A percentile compares a stretch with the other conserved stretches of the same genome.
Evolutionary conservation across 2,113 vertebrate species (phyloP).

Genomic region (Raja brachyura): DNA sequence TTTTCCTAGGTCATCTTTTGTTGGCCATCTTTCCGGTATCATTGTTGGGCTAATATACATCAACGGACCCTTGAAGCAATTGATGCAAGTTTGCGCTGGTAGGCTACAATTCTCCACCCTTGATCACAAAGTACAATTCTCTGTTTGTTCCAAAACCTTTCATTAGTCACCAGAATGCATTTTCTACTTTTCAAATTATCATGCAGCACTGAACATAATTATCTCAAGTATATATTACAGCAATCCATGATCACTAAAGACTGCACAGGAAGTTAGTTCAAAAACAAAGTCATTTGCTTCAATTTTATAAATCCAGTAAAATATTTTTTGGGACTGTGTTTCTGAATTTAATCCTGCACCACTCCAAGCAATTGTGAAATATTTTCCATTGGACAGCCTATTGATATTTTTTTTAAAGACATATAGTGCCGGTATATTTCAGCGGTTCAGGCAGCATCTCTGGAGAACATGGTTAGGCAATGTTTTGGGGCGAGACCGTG

Average conservation of each 20-base stretch:
- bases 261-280: not conserved
- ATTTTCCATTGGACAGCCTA: not conserved
- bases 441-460: too few species aligned
- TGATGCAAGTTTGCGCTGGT: slow-evolving; percentile 77
- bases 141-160: not conserved
- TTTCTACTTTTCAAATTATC: not conserved
- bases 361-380: not conserved
- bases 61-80: slow-evolving; percentile 67
- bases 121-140: not conserved
- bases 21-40: slow-evolving; percentile 87
- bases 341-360: not conserved
- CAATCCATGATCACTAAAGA: not conserved
- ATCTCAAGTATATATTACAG: not conserved
- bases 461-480: too few species aligned
- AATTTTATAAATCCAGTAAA: not conserved
- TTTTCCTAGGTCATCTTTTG: slow-evolving; percentile 72
- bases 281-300: not conserved
- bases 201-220: not conserved
- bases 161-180: not conserved
- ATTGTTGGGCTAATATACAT: slow-evolving; percentile 86
- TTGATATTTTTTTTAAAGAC: too few species aligned
- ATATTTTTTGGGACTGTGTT: not conserved
- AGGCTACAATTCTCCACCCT: not conserved
- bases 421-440: not conserved
- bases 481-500: too few species aligned